Base-by-base conservation (phyloP, 2,113 vertebrate species). In the Passer montanus region DNA sequence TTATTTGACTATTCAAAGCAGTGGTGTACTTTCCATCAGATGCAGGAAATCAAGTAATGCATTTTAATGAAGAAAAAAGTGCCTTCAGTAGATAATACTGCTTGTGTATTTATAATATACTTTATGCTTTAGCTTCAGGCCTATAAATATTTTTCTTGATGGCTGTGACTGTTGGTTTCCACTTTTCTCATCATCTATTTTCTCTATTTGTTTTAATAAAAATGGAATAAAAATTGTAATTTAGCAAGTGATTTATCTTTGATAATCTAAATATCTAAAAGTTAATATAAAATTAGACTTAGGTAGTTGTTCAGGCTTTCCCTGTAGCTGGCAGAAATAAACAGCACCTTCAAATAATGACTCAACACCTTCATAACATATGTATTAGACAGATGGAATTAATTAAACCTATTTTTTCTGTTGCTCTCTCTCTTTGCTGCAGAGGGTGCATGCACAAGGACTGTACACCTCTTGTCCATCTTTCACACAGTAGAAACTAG, bases 171-270 rank as follows among this genome's bases (percentile, higher is more conserved):
- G 13, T 62, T 84, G 10, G 3, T 44, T 92, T 94, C 49, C 50
- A 76, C 26, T 84, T 73, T 66, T 59, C 43, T 46, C n/a, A 49
- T 26, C 4, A 49, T 68, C 26, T 83, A 24, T 52, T 94, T 92
- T 92, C 66, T 58, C 16, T 59, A 47, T 80, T 90, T 89, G 37
- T 80, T 81, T 66, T 74, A 94, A 88, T 83, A 44, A 80, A 89
- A 55, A 47, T 8, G 47, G 7, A 76, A 86, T 39, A n/a, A 63
- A n/a, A 19, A 69, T 30, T 80, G 1, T 26, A 64, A 88, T 85
- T 85, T 60, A 90, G 15, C 4, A 52, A 85, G 27, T 46, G 17
- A 69, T 69, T 93, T 72, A 28, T 72, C 15, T 76, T 68, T 87
- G 13, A 74, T 55, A 91, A 89, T 89, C 56, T 59, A 63, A 24